Base-by-base conservation (phyloP, 2,797 vertebrate species). In the Okamejei kenojei region DNA sequence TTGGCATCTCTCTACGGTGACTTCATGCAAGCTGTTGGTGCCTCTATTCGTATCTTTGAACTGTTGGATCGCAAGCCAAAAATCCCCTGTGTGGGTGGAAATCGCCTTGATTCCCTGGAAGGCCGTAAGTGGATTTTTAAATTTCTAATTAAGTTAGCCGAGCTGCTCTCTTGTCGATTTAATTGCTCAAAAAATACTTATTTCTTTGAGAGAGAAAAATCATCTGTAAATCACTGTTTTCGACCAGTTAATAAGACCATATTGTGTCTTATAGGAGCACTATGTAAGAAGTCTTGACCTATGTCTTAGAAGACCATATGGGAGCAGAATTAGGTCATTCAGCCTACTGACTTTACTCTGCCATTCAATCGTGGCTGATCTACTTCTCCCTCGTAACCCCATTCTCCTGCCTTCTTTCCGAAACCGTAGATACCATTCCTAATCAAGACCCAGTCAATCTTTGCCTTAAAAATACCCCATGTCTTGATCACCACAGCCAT, bases 11-110 rank as follows among this genome's bases (percentile, higher is more conserved):
- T 93, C 19, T 93, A 93, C 1, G 93, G 93, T 80, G 93, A 93
- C 58, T 93, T 93, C 93, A 93, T 93, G 93, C 93, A 93, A 84
- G 93, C 93, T 68, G 93, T 93, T 84, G 93, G 93, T 38, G 93
- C 93, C 11, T 93, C 93, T 63, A 45, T 80, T 38, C 93, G 93
- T 78, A 84, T 93, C n/a, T 93, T 93, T 93, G 93, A 93, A 19
- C 78, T 93, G 2, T 9, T 93, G 78, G 93, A 93, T 32, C 93
- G 93, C 17, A 80, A 93, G 78, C 93, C 93, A 68, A 80, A 71
- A 29, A 93, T 93, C 45, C 93, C 93, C n/a, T 29, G 45, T 61
- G 26, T 78, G 45, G 93, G 93, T 32, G 93, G 93, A 82, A 92
- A n/a, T 17, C 90, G 90, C 26, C 11, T 92, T 45, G 68, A 38